Percentiles rank a stretch among this genome's conserved stretches.
phyloP scores from a whole-genome alignment of 2,113 vertebrate genomes.

The Nansenia antarctica region DNA sequence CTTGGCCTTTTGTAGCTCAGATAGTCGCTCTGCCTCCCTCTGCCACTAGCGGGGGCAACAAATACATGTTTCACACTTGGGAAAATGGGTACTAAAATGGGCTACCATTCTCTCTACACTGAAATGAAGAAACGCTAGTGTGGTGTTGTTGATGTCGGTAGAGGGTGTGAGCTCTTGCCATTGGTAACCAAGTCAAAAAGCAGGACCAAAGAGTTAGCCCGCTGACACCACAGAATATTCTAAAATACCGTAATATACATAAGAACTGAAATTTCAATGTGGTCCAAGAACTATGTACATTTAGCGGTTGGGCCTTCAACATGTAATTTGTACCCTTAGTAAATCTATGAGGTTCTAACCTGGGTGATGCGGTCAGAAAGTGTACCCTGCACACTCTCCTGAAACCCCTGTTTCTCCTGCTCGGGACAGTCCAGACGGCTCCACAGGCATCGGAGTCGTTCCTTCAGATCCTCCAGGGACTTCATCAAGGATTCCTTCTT shows the following conservation, averaged over 20 bases:
- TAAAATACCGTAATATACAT: too few relatives aligned
- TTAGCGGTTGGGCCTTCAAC: background rate
- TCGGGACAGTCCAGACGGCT: slow-evolving; percentile 44
- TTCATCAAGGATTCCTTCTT: slow-evolving; percentile 46
- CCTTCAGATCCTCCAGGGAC: slow-evolving; percentile 45
- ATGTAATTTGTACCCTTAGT: background rate
- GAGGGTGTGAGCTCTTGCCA: too few relatives aligned
- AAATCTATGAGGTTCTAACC: slow-evolving; percentile 30
- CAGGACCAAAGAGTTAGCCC: background rate
- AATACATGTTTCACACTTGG: background rate
- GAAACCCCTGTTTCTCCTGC: slow-evolving; percentile 31
- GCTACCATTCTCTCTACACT: background rate
- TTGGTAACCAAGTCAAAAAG: background rate
- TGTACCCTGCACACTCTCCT: slow-evolving; percentile 19
- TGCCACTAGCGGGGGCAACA: slow-evolving; percentile 37
- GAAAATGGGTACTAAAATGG: background rate
- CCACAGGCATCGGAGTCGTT: slow-evolving; percentile 44
- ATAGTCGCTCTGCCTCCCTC: slow-evolving; percentile 37
- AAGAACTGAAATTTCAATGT: too few relatives aligned
- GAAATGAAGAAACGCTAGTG: background rate
- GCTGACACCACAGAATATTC: too few relatives aligned
- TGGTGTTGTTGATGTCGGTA: background rate
- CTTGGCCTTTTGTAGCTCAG: slow-evolving; percentile 37
- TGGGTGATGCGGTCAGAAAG: slow-evolving; percentile 45
- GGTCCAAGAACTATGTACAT: too few relatives aligned